Conservation (phyloP, 2,113 vertebrate genomes). For the Sula dactylatra region DNA sequence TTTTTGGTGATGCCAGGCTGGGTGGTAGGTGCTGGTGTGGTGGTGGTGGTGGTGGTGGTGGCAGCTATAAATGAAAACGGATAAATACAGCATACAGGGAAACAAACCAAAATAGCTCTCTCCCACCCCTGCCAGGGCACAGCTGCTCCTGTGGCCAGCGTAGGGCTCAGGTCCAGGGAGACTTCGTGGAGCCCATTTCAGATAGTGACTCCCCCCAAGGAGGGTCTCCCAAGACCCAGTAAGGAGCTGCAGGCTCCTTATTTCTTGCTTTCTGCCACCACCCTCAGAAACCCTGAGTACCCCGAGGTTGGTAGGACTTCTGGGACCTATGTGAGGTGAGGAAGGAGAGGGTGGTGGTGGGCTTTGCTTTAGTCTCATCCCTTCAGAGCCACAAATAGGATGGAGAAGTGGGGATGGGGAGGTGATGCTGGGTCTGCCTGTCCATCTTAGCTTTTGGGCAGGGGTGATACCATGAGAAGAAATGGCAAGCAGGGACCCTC, state of each 20-base stretch:
- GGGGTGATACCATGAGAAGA: not conserved
- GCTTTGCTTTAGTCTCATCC: not conserved
- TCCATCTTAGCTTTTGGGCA: not conserved
- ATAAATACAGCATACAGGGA: not conserved
- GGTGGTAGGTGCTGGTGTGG: fast-evolving
- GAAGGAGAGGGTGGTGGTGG: not conserved
- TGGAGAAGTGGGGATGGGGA: not conserved
- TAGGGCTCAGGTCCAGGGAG: fast-evolving
- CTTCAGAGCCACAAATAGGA: not conserved
- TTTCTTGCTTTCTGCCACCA: not conserved
- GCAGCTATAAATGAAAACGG: not conserved
- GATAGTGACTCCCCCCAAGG: fast-evolving
- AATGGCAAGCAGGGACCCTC: not conserved
- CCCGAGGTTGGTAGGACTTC: not conserved
- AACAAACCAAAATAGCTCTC: not conserved
- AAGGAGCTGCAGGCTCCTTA: not conserved
- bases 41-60: not conserved
- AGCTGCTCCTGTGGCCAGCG: fast-evolving
- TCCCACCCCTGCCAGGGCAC: not conserved
- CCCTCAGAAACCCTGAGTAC: not conserved
- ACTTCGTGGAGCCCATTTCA: fast-evolving
- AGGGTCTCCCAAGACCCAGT: not conserved
- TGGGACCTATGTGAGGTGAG: not conserved
- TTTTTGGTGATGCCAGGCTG: fast-evolving
- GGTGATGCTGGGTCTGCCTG: not conserved